Evolutionary conservation across 1,140 invertebrate species (phyloP).

Genomic region (Lanistes nyassanus): DNA sequence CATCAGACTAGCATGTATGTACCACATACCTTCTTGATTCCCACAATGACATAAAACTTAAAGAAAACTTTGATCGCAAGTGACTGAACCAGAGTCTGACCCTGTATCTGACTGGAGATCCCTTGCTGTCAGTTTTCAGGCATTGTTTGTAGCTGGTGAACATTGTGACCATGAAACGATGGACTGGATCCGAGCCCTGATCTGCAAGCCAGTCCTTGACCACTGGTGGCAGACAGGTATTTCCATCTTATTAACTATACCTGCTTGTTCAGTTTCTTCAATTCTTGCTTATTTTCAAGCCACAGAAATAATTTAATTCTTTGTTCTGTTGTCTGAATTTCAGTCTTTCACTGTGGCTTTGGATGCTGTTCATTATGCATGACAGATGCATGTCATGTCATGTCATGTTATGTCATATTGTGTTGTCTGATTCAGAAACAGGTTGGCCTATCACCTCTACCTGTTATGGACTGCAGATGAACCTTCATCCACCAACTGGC

Average conservation of each 20-base stretch:
- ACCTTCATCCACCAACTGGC: constrained; percentile 73
- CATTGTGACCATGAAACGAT: constrained; percentile 93
- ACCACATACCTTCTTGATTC: too few species aligned
- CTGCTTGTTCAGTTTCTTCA: too few species aligned
- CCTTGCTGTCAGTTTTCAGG: constrained; percentile 72
- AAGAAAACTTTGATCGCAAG: too few species aligned
- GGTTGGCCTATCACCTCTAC: constrained; percentile 88
- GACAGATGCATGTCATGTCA: too few species aligned
- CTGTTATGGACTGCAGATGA: constrained; percentile 78
- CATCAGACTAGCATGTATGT: too few species aligned
- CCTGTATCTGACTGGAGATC: too few species aligned
- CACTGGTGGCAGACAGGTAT: constrained; percentile 93
- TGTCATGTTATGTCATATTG: too few species aligned
- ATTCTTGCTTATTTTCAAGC: not conserved
- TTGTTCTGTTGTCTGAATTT: not conserved
- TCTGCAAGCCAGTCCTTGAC: constrained; percentile 87
- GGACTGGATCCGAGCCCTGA: constrained; percentile 81
- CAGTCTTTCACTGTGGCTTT: not conserved
- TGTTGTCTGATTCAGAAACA: constrained; percentile 73
- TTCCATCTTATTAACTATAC: not conserved
- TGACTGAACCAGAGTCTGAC: too few species aligned
- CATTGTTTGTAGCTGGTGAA: constrained; percentile 91
- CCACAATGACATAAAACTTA: too few species aligned
- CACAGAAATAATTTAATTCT: not conserved
- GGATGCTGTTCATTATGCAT: too few species aligned